Evolutionary conservation across 1,140 invertebrate genomes (phyloP).

Genomic region (Hypothenemus hampei): DNA sequence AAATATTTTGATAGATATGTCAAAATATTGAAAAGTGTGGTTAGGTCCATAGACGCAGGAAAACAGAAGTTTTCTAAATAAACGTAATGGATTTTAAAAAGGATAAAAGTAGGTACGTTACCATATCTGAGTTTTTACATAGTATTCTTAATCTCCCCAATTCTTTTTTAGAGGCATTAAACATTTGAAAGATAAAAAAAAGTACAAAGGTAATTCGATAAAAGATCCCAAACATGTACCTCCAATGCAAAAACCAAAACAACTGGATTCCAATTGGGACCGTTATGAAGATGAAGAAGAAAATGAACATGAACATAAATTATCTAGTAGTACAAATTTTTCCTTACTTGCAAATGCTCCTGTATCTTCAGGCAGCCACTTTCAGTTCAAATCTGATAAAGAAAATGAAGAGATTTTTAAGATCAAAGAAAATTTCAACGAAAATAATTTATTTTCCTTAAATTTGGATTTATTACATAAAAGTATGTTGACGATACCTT

Average conservation of each 20-base stretch:
- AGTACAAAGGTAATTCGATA: conserved; percentile 29
- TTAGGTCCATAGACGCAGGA: no score
- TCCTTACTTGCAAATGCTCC: conserved; percentile 32
- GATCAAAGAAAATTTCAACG: no score
- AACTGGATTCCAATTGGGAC: conserved; percentile 35
- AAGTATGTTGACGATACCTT: conserved; percentile 34
- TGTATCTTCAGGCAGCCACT: conserved; percentile 33
- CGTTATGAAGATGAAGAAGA: conserved; percentile 30
- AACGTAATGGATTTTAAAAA: no score
- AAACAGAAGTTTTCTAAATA: no score
- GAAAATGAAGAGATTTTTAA: neutral
- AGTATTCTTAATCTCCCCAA: no score
- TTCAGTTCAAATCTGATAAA: conserved; percentile 35
- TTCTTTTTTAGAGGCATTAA: conserved; percentile 29
- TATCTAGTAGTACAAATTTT: conserved; percentile 29
- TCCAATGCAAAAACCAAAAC: conserved; percentile 13
- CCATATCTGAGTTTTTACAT: no score
- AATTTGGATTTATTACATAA: conserved; percentile 32
- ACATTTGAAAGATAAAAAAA: conserved; percentile 30
- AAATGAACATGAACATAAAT: conserved; percentile 4
- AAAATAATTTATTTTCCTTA: conserved; percentile 32
- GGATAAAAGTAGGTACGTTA: no score
- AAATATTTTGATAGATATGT: no score
- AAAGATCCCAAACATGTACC: conserved; percentile 19
- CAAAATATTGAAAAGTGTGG: no score